A percentile compares a stretch with the other conserved stretches of the same genome.
Conservation (phyloP, 2,888 invertebrate species). For the Ceriagrion tenellum region DNA sequence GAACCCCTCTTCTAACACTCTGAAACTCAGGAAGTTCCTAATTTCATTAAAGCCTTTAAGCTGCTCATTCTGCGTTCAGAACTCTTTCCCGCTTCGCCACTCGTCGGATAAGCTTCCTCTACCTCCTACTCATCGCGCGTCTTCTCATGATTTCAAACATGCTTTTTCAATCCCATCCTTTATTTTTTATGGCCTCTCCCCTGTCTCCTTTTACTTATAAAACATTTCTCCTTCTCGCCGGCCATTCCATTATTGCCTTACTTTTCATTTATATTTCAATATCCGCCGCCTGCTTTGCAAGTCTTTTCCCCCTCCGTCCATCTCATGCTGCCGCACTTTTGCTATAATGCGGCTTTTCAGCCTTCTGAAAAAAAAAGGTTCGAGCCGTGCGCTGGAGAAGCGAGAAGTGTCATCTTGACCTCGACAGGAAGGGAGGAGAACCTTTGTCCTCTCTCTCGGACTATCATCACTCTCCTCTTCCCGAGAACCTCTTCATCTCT, state of each 20-base stretch:
- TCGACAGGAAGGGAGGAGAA: background rate
- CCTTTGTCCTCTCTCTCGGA: background rate
- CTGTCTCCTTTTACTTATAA: too few species aligned
- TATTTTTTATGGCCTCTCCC: background rate
- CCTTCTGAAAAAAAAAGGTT: too few species aligned
- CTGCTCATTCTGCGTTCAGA: too few species aligned
- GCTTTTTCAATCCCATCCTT: background rate
- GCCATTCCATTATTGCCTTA: background rate
- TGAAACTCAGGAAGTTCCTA: too few species aligned
- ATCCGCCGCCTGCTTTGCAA: background rate
- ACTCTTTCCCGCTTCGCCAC: too few species aligned
- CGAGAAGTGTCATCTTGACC: conserved; percentile 21
- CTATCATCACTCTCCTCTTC: background rate
- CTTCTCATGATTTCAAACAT: too few species aligned
- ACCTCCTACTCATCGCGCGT: too few species aligned
- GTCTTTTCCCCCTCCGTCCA: background rate
- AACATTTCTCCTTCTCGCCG: background rate
- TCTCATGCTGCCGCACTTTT: background rate
- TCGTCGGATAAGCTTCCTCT: too few species aligned
- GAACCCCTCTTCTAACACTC: too few species aligned
- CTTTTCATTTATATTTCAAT: background rate
- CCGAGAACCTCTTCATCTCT: too few species aligned
- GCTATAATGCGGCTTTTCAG: background rate
- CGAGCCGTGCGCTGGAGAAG: background rate
- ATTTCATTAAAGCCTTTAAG: too few species aligned